Evolutionary conservation across 1,140 invertebrate genomes (phyloP).

Genomic region (Tetranychus urticae): DNA sequence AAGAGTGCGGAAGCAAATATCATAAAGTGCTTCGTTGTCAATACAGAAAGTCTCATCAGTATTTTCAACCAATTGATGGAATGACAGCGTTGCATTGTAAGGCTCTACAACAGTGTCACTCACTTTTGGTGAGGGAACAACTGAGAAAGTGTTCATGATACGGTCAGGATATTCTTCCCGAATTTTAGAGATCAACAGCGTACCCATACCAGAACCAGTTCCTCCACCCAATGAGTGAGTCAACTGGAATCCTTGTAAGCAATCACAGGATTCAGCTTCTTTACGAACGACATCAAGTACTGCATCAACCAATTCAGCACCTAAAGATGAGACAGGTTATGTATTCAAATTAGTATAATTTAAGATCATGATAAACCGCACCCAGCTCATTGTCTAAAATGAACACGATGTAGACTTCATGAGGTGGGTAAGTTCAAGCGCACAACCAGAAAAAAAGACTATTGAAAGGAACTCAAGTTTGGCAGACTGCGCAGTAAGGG

Average conservation of each 20-base stretch:
- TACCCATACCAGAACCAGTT: slow-evolving; percentile 18
- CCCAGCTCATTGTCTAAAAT: too few relatives aligned
- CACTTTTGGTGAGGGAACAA: slow-evolving; percentile 11
- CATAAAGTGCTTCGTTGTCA: too few relatives aligned
- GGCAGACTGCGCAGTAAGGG: too few relatives aligned
- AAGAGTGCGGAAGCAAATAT: too few relatives aligned
- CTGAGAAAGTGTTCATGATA: slow-evolving; percentile 12
- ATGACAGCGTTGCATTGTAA: slow-evolving; percentile 24
- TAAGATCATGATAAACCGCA: too few relatives aligned
- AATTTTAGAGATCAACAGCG: slow-evolving; percentile 18
- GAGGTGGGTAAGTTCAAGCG: too few relatives aligned
- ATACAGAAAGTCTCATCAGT: slow-evolving; percentile 20
- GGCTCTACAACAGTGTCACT: slow-evolving; percentile 31
- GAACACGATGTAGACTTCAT: too few relatives aligned
- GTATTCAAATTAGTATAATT: too few relatives aligned
- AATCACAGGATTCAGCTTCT: too few relatives aligned
- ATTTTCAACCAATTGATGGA: slow-evolving; percentile 24
- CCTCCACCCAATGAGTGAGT: slow-evolving; percentile 7
- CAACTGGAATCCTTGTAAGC: too few relatives aligned
- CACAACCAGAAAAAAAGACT: background rate
- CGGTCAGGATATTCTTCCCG: slow-evolving; percentile 18
- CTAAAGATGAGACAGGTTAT: background rate
- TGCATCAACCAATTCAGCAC: slow-evolving; percentile 40
- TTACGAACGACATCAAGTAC: too few relatives aligned
- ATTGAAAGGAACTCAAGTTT: background rate